Conservation (phyloP, 2,888 invertebrate species). For the Lithosia quadra region DNA sequence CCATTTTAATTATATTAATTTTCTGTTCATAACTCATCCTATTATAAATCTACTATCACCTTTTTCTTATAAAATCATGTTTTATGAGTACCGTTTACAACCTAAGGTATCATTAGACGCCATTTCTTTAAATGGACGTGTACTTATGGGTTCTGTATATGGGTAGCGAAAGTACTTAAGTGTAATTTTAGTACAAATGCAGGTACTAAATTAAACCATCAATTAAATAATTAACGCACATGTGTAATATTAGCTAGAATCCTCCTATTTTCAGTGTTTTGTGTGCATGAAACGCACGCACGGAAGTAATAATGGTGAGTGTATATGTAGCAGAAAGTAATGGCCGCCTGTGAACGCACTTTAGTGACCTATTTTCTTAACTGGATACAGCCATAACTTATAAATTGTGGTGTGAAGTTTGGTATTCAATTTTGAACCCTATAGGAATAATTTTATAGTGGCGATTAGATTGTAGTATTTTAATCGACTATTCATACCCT, state of each 20-base stretch:
- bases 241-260: background rate
- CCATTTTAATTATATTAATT: too few species aligned
- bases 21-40: too few species aligned
- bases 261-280: background rate
- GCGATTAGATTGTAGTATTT: background rate
- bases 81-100: too few species aligned
- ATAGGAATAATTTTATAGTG: background rate
- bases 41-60: too few species aligned
- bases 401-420: conserved; percentile 10
- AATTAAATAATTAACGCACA: background rate
- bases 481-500: too few species aligned
- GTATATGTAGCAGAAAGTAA: conserved; percentile 17
- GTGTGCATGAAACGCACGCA: conserved; percentile 8
- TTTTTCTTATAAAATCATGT: too few species aligned
- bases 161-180: too few species aligned
- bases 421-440: conserved; percentile 13
- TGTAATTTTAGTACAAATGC: too few species aligned
- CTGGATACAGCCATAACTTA: conserved; percentile 15
- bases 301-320: background rate
- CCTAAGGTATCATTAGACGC: too few species aligned
- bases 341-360: conserved; percentile 7
- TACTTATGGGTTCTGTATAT: too few species aligned
- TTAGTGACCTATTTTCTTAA: conserved; percentile 25
- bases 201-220: background rate
- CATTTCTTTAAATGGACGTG: too few species aligned